phyloP scores from a whole-genome alignment of 2,113 vertebrate species.

The Cheirogaleus medius region DNA sequence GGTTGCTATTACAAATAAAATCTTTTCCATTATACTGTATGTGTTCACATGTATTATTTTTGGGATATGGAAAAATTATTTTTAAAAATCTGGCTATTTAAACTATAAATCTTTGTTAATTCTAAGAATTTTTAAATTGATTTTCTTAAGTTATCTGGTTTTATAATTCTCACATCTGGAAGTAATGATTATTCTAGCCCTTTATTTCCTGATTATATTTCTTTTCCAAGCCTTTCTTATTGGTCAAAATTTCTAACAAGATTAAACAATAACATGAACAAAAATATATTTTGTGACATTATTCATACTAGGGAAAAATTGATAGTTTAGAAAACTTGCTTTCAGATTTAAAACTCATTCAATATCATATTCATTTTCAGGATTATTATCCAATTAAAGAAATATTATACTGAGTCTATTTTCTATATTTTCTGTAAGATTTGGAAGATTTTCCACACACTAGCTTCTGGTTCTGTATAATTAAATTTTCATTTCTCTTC shows the following conservation, averaged over 20 bases:
- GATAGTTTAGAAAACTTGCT: not conserved
- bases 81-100: not conserved
- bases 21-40: not conserved
- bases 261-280: too few species aligned
- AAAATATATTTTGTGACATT: too few species aligned
- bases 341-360: slow-evolving; percentile 26
- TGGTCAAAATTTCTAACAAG: too few species aligned
- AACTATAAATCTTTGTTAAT: not conserved
- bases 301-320: too few species aligned
- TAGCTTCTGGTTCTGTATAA: not conserved
- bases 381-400: not conserved
- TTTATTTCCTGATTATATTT: slow-evolving; percentile 9
- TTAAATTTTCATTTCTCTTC: not conserved
- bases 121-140: not conserved
- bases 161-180: slow-evolving; percentile 11
- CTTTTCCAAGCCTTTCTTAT: not conserved
- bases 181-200: not conserved
- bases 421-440: not conserved
- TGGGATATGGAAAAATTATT: not conserved
- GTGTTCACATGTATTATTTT: not conserved
- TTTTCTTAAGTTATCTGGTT: not conserved
- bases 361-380: not conserved
- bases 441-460: not conserved
- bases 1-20: not conserved
- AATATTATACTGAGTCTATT: not conserved